Conservation (phyloP, 2,888 invertebrate genomes). For the Drosophila leonis region DNA sequence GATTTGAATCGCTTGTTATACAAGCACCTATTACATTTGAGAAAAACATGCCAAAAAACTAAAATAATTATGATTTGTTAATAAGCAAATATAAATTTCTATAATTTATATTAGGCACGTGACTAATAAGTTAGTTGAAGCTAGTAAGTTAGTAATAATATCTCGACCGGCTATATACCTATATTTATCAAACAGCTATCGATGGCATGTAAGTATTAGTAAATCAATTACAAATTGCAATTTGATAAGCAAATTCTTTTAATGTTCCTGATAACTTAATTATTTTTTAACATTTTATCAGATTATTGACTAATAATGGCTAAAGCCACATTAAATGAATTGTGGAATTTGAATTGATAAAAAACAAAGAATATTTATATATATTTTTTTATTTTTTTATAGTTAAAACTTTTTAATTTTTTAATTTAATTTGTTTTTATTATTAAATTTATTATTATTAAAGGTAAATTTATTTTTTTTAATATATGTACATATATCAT, state of each 20-base stretch:
- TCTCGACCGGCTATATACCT: background rate
- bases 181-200: background rate
- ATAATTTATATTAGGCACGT: background rate
- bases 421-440: background rate
- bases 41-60: background rate
- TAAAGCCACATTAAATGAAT: background rate
- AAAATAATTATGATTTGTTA: background rate
- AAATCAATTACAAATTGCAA: background rate
- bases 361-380: too few relatives aligned
- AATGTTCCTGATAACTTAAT: background rate
- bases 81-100: background rate
- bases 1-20: constrained; percentile 17
- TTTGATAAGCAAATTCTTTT: constrained; percentile 1
- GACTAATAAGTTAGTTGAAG: background rate
- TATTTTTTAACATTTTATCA: background rate
- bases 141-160: background rate
- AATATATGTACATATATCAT: background rate
- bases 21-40: background rate
- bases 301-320: background rate
- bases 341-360: background rate
- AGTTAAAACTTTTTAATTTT: background rate
- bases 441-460: background rate
- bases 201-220: background rate
- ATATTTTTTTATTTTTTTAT: background rate
- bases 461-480: background rate